These are phyloP conservation scores for Cathartes aura DNA, from an alignment of 2,113 vertebrate species.

Conservation along the genomic window DNA sequence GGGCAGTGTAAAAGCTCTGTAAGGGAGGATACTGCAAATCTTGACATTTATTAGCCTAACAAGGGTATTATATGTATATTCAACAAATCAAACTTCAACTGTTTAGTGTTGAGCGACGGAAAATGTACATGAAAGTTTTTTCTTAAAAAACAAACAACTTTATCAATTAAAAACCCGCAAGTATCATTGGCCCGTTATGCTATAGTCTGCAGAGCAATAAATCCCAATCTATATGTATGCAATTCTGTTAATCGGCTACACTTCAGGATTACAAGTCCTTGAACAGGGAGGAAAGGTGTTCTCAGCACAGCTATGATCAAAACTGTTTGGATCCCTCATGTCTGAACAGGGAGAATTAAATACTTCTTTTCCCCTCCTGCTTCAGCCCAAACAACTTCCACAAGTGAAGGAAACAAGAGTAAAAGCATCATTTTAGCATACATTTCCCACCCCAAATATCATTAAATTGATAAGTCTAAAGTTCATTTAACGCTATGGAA, in stretches of 20 bases:
- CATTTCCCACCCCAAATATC: background rate
- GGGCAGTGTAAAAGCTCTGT: background rate
- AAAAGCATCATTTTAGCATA: background rate
- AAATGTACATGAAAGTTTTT: background rate
- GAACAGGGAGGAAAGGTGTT: background rate
- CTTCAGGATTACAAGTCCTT: background rate
- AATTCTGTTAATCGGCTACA: background rate
- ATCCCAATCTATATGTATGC: background rate
- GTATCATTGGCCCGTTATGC: background rate
- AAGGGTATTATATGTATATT: fast-evolving
- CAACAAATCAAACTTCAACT: background rate
- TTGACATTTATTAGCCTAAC: background rate
- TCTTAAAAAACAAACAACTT: background rate
- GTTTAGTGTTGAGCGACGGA: fast-evolving
- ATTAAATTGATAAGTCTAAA: background rate
- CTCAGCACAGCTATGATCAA: background rate
- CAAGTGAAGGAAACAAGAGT: background rate
- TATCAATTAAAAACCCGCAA: background rate
- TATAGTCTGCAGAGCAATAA: background rate
- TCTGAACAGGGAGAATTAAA: background rate
- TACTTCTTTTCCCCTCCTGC: fast-evolving
- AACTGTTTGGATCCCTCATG: background rate
- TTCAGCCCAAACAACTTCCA: background rate
- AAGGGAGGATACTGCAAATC: background rate
- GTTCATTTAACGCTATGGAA: background rate